phyloP scores from a whole-genome alignment of 1,140 invertebrate species.

The Pachypsylla venusta region DNA sequence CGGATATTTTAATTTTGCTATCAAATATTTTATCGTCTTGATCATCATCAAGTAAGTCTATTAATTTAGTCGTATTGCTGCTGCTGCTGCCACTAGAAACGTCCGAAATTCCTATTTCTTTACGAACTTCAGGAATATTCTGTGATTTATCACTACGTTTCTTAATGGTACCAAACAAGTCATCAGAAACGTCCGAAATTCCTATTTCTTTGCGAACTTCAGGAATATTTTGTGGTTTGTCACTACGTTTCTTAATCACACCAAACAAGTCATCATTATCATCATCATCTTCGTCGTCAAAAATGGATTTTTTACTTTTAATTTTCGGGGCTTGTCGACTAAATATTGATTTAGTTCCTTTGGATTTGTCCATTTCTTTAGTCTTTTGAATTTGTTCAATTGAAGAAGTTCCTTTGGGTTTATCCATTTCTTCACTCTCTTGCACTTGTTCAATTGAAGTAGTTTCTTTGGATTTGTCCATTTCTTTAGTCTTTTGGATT shows the following conservation, averaged over 20 bases:
- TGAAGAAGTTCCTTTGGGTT: too few relatives aligned
- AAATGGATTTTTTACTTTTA: background rate
- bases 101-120: background rate
- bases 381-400: background rate
- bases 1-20: background rate
- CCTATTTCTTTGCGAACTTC: background rate
- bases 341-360: background rate
- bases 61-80: background rate
- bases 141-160: background rate
- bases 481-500: background rate
- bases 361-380: background rate
- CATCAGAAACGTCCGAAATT: background rate
- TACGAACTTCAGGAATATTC: background rate
- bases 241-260: background rate
- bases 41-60: background rate
- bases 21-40: background rate
- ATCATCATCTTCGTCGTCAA: background rate
- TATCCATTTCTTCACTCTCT: too few relatives aligned
- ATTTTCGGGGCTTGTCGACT: background rate
- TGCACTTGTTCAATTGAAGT: too few relatives aligned
- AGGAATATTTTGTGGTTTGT: background rate
- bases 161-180: background rate
- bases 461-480: background rate
- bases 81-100: too few relatives aligned
- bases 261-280: background rate